Evolutionary conservation across 2,888 invertebrate species (phyloP), one percentile per base, ranked within the genome.

Genomic region (Stictocephala bisonia): DNA sequence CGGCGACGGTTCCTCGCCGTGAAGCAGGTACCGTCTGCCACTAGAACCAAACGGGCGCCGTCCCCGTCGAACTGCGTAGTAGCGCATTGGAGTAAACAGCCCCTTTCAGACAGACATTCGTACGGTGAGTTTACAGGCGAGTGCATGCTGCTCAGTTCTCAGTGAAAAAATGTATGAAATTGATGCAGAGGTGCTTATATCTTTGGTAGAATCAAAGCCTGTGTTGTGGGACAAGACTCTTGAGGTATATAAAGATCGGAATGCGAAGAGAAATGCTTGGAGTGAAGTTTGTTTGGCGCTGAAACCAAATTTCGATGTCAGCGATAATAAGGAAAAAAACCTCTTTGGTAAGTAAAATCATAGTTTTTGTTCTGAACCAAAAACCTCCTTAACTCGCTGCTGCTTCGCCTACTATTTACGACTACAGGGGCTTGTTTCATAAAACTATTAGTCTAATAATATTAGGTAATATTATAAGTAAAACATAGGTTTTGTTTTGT

Each of bases 251-350:
- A 75, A 77, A 72, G 76, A 77, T 75, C 40, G 74, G 29, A 64
- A 75, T 72, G 74, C 76, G 41, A 73, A 71, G 40, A 77, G 69
- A 70, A 75, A 74, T 76, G 74, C 75, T 20, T 74, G 75, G 74
- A 29, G 67, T 35, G 72, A 76, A 72, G 22, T 71, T 29, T 66
- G 68, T 58, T n/a, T 60, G 22, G 20, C 40, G 58, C 29, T 73
- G 22, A 70, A 69, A 44, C 41, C 24, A 4, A 40, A 72, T 29
- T 72, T 72, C 50, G 51, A 60, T 35, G 35, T 15, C 31, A 29
- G 66, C 40, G 53, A 41, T 44, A 67, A 72, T 26, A 67, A 66
- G 31, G 56, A 56, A 51, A 72, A 72, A 72, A 35, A 69, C 18
- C 3, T 24, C 15, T 64, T 15, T 64, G 31, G 31, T 64, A 18